A percentile compares a stretch with the other conserved stretches of the same genome.
These are phyloP conservation scores for Poeciliopsis occidentalis DNA, from an alignment of 2,113 vertebrate genomes.

Conservation along the genomic window DNA sequence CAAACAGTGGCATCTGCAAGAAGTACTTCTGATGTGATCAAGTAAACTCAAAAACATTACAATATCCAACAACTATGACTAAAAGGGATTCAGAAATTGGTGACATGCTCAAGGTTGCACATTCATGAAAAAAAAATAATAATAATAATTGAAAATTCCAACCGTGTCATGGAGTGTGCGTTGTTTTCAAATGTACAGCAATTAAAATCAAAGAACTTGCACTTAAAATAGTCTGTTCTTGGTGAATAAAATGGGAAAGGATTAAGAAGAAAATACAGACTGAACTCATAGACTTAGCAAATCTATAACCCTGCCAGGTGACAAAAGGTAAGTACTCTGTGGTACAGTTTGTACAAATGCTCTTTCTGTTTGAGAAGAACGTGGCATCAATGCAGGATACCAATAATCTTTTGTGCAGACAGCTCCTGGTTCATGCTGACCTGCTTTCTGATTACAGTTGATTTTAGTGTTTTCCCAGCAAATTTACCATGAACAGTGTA, in stretches of 20 bases:
- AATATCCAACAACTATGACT: conserved; percentile 13
- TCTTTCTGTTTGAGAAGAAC: background rate
- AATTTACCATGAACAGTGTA: background rate
- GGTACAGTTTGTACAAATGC: background rate
- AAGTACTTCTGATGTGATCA: background rate
- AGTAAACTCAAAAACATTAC: background rate
- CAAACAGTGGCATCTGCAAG: background rate
- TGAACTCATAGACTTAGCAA: conserved; percentile 10
- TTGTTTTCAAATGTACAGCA: background rate
- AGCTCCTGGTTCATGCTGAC: background rate
- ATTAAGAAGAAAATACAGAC: background rate
- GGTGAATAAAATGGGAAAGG: background rate
- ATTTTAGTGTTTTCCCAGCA: background rate
- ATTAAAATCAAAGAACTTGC: conserved; percentile 9
- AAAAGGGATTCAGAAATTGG: conserved; percentile 12
- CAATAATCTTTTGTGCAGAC: background rate
- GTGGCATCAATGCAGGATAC: background rate
- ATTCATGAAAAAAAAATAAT: background rate
- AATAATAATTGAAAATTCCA: conserved; percentile 17
- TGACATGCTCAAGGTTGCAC: conserved; percentile 25
- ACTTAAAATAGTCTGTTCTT: conserved; percentile 35
- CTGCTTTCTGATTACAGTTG: background rate
- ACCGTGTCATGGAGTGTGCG: conserved; percentile 6
- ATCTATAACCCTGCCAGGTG: conserved; percentile 7
- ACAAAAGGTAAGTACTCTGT: conserved; percentile 14